Conservation (phyloP, 2,113 vertebrate genomes). For the Corynorhinus townsendii region DNA sequence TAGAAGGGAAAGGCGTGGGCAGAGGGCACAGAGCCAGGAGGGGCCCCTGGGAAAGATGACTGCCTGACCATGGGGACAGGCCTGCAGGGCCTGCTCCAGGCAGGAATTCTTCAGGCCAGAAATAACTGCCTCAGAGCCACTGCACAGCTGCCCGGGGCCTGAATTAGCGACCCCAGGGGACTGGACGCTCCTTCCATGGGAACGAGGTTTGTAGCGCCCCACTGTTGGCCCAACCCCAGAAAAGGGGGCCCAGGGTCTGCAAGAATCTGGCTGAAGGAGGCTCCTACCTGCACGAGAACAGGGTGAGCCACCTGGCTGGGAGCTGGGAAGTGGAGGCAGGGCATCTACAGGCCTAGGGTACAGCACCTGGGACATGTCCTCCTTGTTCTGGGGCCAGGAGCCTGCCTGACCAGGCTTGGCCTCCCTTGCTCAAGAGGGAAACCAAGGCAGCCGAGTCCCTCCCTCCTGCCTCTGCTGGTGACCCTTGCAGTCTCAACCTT, state of each 20-base stretch:
- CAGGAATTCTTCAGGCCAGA: slow-evolving; percentile 69
- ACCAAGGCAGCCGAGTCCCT: accelerated
- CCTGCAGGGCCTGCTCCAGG: background rate
- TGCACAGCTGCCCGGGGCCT: slow-evolving; percentile 30
- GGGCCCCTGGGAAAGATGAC: background rate
- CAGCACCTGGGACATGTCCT: background rate
- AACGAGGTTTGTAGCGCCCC: background rate
- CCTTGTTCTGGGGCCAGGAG: background rate
- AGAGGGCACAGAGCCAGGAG: background rate
- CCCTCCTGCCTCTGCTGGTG: background rate
- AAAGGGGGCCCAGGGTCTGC: background rate
- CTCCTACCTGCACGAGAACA: background rate
- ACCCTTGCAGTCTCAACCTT: accelerated
- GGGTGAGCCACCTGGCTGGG: background rate
- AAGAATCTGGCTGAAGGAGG: background rate
- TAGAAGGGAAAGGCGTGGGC: background rate
- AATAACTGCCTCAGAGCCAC: slow-evolving; percentile 43
- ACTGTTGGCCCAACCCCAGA: background rate
- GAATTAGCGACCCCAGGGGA: slow-evolving; percentile 64
- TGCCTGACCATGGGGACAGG: background rate
- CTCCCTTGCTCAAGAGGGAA: background rate
- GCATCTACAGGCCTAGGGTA: background rate
- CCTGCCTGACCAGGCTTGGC: background rate
- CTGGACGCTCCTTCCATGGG: slow-evolving; percentile 21
- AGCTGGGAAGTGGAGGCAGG: background rate